Conservation (phyloP, 2,888 invertebrate species). For the Chloromyia formosa region DNA sequence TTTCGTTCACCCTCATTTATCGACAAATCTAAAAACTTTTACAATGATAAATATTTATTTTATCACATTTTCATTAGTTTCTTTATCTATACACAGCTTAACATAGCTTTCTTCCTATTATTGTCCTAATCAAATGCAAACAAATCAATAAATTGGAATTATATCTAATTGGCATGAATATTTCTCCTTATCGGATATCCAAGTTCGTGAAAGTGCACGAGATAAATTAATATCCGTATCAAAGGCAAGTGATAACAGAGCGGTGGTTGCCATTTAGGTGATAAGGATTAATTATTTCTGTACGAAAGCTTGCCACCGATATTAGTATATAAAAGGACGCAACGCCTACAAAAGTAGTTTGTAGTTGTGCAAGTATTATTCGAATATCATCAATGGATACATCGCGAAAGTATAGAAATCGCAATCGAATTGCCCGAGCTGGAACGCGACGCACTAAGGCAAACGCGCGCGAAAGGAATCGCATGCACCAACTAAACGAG, state of each 20-base stretch:
- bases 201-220: slow-evolving; percentile 4
- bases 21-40: too few relatives aligned
- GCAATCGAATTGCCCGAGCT: slow-evolving; percentile 8
- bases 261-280: slow-evolving; percentile 5
- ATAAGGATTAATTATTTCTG: slow-evolving; percentile 30
- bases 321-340: slow-evolving; percentile 5
- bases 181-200: slow-evolving; percentile 14
- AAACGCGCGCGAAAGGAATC: slow-evolving; percentile 53
- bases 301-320: not conserved
- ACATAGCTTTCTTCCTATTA: slow-evolving; percentile 11
- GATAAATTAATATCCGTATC: slow-evolving; percentile 39
- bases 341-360: not conserved
- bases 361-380: too few relatives aligned
- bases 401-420: not conserved
- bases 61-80: too few relatives aligned
- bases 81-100: not conserved
- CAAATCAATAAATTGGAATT: slow-evolving; percentile 41
- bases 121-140: slow-evolving; percentile 40
- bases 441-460: slow-evolving; percentile 50
- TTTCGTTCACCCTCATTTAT: too few relatives aligned
- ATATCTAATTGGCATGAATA: slow-evolving; percentile 32
- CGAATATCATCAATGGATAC: slow-evolving; percentile 13
- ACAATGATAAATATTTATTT: too few relatives aligned
- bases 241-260: slow-evolving; percentile 6
- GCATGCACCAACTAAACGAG: slow-evolving; percentile 53